Evolutionary conservation across 2,888 invertebrate species (phyloP).

Genomic region (Aquatica leii): DNA sequence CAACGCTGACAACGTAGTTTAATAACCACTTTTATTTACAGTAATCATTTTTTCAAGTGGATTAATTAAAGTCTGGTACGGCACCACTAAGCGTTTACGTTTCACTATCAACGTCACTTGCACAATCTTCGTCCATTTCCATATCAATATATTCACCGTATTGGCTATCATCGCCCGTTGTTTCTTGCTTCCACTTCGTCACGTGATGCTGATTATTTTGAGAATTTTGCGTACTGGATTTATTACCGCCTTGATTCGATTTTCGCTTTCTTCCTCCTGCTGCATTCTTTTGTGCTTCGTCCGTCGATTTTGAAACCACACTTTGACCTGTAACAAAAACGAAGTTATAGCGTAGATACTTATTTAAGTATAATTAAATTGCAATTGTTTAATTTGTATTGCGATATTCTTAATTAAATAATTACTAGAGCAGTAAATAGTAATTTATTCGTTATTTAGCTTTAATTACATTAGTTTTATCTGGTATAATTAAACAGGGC

Average conservation of each 20-base stretch:
- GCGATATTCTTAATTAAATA: constrained; percentile 25
- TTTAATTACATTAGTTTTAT: constrained; percentile 34
- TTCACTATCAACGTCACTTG: constrained; percentile 68
- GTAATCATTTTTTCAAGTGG: constrained; percentile 16
- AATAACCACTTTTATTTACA: constrained; percentile 2
- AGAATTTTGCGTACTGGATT: constrained; percentile 60
- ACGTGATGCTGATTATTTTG: constrained; percentile 55
- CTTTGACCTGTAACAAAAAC: constrained; percentile 82
- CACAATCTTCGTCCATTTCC: constrained; percentile 81
- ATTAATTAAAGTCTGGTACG: too few relatives aligned
- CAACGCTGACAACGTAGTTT: constrained; percentile 1
- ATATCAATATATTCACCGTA: constrained; percentile 84
- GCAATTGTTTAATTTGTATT: constrained; percentile 23
- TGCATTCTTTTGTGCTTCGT: constrained; percentile 97
- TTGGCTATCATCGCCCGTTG: constrained; percentile 76
- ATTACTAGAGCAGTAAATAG: constrained; percentile 26
- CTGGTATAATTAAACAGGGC: constrained; percentile 30
- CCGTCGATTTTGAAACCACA: constrained; percentile 96
- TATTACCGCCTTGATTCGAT: constrained; percentile 68
- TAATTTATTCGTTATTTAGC: constrained; percentile 32
- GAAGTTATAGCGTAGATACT: neutral
- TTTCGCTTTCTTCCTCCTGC: constrained; percentile 90
- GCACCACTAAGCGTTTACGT: constrained; percentile 46
- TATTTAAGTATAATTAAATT: constrained; percentile 3
- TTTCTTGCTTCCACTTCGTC: constrained; percentile 74